Conservation (phyloP, 2,113 vertebrate species). For the Oncorhynchus gorbuscha region DNA sequence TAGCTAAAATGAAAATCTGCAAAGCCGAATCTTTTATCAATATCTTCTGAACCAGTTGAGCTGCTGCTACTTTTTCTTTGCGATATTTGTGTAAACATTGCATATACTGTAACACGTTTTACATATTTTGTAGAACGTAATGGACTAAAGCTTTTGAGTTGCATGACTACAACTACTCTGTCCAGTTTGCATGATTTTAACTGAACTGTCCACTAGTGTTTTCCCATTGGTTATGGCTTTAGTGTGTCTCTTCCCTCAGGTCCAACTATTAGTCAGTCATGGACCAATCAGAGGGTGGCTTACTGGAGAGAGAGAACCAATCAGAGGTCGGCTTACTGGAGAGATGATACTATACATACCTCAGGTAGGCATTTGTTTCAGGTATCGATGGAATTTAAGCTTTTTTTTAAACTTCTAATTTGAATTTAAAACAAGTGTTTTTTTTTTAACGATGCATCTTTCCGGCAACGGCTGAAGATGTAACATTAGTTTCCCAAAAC, state of each 20-base stretch:
- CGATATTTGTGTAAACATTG: constrained; percentile 63
- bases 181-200: constrained; percentile 73
- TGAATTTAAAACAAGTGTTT: no score
- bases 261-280: constrained; percentile 46
- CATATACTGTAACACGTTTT: constrained; percentile 60
- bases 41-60: constrained; percentile 69
- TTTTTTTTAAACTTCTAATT: no score
- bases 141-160: constrained; percentile 69
- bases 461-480: no score
- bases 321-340: background rate
- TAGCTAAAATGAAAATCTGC: constrained; percentile 78
- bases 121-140: constrained; percentile 54
- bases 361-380: constrained; percentile 55
- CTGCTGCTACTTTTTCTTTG: constrained; percentile 77
- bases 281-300: constrained; percentile 45
- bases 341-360: constrained; percentile 18
- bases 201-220: constrained; percentile 50
- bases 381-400: no score
- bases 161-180: constrained; percentile 74
- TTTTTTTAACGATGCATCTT: no score
- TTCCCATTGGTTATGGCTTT: constrained; percentile 62
- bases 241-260: constrained; percentile 69
- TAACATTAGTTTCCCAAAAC: no score
- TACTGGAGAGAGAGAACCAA: constrained; percentile 12
- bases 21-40: constrained; percentile 70